phyloP scores from a whole-genome alignment of 1,140 invertebrate genomes.

The Lutraria rhynchaena region DNA sequence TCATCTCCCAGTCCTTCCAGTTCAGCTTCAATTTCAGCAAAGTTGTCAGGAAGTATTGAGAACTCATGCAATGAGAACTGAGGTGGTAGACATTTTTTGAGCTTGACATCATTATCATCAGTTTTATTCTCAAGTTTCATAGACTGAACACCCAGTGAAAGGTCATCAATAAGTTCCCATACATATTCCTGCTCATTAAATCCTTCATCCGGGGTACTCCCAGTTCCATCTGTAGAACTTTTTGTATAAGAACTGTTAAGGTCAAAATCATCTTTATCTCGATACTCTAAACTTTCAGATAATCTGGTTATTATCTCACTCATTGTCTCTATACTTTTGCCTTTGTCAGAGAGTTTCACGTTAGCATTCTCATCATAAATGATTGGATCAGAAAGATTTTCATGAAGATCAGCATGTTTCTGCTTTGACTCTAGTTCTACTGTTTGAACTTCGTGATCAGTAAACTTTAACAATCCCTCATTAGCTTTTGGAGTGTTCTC shows the following conservation, averaged over 20 bases:
- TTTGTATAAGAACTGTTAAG: not conserved
- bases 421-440: not conserved
- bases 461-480: not conserved
- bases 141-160: constrained; percentile 2
- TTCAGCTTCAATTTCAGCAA: constrained; percentile 33
- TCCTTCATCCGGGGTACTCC: not conserved
- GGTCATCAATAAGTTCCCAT: constrained; percentile 31
- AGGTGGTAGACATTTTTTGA: not conserved
- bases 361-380: not conserved
- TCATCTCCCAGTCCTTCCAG: constrained; percentile 12
- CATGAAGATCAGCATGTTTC: not conserved
- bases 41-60: not conserved
- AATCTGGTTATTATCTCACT: not conserved
- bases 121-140: not conserved
- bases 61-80: not conserved
- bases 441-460: not conserved
- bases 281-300: not conserved
- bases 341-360: not conserved
- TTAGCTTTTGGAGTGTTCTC: constrained; percentile 2
- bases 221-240: not conserved
- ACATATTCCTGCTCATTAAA: constrained; percentile 19
- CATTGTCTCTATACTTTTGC: not conserved
- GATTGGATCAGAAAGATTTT: not conserved
- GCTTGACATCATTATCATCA: not conserved
- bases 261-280: not conserved